These are phyloP conservation scores for Nephrotoma flavescens DNA, from an alignment of 2,888 invertebrate genomes.

Conservation along the genomic window DNA sequence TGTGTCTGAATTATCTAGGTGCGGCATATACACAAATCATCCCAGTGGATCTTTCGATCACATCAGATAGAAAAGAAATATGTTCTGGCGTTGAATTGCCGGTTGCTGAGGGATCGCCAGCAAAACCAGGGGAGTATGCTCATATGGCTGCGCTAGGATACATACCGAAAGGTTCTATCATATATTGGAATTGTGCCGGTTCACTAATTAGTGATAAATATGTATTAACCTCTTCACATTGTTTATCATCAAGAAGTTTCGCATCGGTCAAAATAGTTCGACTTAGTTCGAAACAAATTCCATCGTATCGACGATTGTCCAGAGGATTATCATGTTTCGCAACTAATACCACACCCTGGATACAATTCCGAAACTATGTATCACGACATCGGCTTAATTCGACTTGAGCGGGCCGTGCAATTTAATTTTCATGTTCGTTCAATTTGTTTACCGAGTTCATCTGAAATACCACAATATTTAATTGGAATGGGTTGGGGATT, in stretches of 20 bases:
- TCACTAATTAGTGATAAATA: constrained; percentile 38
- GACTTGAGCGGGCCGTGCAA: constrained; percentile 25
- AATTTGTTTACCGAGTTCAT: constrained; percentile 29
- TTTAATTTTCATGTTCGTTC: constrained; percentile 31
- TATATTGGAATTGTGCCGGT: constrained; percentile 39
- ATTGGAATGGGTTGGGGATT: constrained; percentile 36
- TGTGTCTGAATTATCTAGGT: not conserved
- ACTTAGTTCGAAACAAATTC: constrained; percentile 18
- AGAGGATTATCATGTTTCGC: constrained; percentile 21
- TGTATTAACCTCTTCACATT: constrained; percentile 46
- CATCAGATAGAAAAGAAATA: not conserved
- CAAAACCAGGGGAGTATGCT: constrained; percentile 21
- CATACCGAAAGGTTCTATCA: constrained; percentile 3
- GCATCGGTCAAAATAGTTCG: constrained; percentile 19
- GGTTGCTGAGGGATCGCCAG: constrained; percentile 7
- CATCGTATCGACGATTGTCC: constrained; percentile 20
- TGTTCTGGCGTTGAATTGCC: not conserved
- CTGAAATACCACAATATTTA: not conserved
- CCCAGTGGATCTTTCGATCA: not conserved
- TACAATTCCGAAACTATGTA: constrained; percentile 30
- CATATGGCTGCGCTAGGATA: constrained; percentile 18
- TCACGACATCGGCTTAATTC: constrained; percentile 39
- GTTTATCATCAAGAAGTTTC: constrained; percentile 19
- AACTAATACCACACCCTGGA: constrained; percentile 28
- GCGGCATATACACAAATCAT: not conserved